Conservation (phyloP, 1,140 invertebrate genomes). For the Bombus balteatus region DNA sequence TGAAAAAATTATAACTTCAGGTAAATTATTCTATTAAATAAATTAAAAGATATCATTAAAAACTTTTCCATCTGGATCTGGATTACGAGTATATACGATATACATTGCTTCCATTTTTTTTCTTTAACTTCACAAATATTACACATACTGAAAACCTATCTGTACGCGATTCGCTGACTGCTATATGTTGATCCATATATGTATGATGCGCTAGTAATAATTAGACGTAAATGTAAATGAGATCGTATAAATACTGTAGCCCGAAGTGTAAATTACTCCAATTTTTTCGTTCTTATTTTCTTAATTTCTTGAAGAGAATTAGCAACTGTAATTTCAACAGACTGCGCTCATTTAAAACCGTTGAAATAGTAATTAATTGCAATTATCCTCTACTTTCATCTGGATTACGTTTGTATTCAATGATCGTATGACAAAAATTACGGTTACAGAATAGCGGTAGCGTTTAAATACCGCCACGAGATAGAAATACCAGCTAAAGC, state of each 20-base stretch:
- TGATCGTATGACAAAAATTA: constrained; percentile 43
- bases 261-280: constrained; percentile 63
- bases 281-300: constrained; percentile 23
- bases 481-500: constrained; percentile 20
- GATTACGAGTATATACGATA: constrained; percentile 44
- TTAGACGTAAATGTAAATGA: constrained; percentile 66
- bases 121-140: constrained; percentile 11
- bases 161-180: constrained; percentile 28
- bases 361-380: constrained; percentile 6
- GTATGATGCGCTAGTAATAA: constrained; percentile 51
- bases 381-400: constrained; percentile 32
- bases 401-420: constrained; percentile 12
- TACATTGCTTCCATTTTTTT: not conserved
- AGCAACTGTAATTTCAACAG: constrained; percentile 8
- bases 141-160: constrained; percentile 24
- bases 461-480: not conserved
- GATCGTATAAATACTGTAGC: constrained; percentile 72
- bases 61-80: not conserved
- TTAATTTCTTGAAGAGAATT: not conserved
- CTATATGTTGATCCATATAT: constrained; percentile 40
- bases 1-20: not conserved
- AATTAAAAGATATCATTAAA: not conserved
- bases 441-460: constrained; percentile 18
- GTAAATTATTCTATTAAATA: not conserved
- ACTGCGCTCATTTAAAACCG: not conserved